Evolutionary conservation across 1,140 invertebrate species (phyloP).

Genomic region (Ericerus pela): DNA sequence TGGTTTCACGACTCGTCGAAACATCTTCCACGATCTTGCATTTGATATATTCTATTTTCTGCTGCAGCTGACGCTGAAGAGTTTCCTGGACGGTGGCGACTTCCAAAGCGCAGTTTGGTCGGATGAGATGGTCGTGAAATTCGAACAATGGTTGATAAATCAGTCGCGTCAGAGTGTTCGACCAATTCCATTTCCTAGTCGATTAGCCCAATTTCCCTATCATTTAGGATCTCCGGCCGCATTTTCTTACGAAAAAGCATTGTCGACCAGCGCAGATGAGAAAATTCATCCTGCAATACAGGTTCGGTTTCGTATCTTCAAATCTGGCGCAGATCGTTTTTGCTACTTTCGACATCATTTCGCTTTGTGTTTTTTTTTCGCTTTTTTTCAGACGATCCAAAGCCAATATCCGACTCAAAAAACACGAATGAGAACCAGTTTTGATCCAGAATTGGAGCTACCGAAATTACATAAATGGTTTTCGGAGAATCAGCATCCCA

Average conservation of each 20-base stretch:
- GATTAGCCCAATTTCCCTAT: slow-evolving; percentile 13
- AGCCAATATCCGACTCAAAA: slow-evolving; percentile 66
- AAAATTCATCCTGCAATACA: slow-evolving; percentile 12
- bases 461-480: slow-evolving; percentile 92
- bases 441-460: slow-evolving; percentile 89
- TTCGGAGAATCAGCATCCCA: slow-evolving; percentile 87
- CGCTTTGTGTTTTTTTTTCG: background rate
- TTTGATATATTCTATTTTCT: background rate
- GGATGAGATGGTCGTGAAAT: slow-evolving; percentile 57
- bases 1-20: background rate
- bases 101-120: slow-evolving; percentile 39
- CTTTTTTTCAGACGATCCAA: slow-evolving; percentile 46
- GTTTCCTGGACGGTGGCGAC: background rate
- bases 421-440: slow-evolving; percentile 78
- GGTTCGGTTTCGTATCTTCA: slow-evolving; percentile 1
- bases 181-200: slow-evolving; percentile 29
- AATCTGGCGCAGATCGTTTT: background rate
- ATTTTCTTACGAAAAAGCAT: slow-evolving; percentile 6
- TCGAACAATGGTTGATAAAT: slow-evolving; percentile 57
- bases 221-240: slow-evolving; percentile 13
- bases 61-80: background rate
- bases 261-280: background rate
- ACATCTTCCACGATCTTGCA: background rate
- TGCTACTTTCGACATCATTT: background rate
- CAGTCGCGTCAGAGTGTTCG: slow-evolving; percentile 36